Evolutionary conservation across 2,888 invertebrate species (phyloP), one percentile per base, ranked within the genome.

Genomic region (Orthonevra nobilis): DNA sequence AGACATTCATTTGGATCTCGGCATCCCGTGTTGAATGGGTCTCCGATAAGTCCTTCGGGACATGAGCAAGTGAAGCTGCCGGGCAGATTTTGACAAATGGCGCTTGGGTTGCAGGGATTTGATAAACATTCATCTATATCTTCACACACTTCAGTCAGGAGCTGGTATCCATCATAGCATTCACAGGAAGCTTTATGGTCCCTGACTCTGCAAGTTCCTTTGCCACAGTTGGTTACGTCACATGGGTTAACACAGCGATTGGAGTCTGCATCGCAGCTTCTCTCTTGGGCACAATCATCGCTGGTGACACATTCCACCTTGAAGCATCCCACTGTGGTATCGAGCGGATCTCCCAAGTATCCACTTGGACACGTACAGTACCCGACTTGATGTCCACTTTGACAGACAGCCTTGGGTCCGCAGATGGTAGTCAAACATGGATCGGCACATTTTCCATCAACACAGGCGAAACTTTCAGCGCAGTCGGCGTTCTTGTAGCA

Each of bases 211-310:
- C 97, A 97, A 7, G 90, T 91, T 20, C 97, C 97, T 83, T 95
- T 94, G 63, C 94, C 94, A 87, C 97, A 97, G 81, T 92, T 92
- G 2, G 92, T 89, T 81, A 91, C 90, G 82, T 95, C 94, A 84
- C 97, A 97, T 68, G 96, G 95, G 89, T 95, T 94, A 83, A 92
- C 90, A 86, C 95, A 96, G 88, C 95, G 95, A 86, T 96, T 95
- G 50, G 90, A 92, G 83, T 91, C 91, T 2, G 89, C 87, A 84
- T 96, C 94, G 85, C 97, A 97, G 82, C 92, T 92, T 87, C 94
- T 94, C 79, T 95, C 94, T 26, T 85, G 87, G 2, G 93, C 89
- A 85, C 97, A 97, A 83, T 96, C 96, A 32, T 91, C 91, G 85
- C 94, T 92, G 38, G 92, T 92, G 1, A 94, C 90, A 87, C 97